These are phyloP conservation scores for Eira barbara DNA, from an alignment of 2,113 vertebrate species.

Conservation along the genomic window DNA sequence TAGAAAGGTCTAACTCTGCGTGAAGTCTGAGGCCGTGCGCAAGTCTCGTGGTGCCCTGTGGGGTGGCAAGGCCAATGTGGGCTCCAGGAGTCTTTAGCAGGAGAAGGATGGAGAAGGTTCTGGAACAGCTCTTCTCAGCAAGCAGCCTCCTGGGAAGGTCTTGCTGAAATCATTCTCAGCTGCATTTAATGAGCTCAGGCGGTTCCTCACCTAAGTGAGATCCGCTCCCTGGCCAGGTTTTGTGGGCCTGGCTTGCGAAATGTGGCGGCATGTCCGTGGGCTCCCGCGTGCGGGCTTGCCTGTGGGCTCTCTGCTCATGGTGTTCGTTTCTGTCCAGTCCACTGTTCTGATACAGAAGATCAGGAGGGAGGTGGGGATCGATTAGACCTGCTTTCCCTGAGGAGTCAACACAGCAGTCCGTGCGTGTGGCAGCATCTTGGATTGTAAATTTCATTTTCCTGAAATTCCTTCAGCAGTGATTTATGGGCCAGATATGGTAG, in stretches of 20 bases:
- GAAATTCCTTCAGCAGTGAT: background rate
- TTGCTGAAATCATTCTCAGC: background rate
- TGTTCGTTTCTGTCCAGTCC: background rate
- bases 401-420: background rate
- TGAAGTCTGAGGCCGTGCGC: background rate
- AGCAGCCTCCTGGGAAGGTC: background rate
- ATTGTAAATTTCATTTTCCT: background rate
- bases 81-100: background rate
- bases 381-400: background rate
- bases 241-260: background rate
- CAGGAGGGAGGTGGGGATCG: background rate
- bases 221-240: background rate
- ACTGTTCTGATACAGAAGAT: background rate
- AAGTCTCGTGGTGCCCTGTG: fast-evolving
- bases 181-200: background rate
- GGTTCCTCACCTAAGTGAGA: background rate
- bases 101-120: background rate
- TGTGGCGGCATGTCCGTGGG: background rate
- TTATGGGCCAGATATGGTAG: background rate
- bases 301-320: background rate
- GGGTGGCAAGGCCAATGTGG: background rate
- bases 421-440: background rate
- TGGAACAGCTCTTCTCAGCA: background rate
- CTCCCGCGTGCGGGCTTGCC: background rate
- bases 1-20: background rate